Base-by-base conservation (phyloP, 2,888 invertebrate genomes). In the Eilema caniola region DNA sequence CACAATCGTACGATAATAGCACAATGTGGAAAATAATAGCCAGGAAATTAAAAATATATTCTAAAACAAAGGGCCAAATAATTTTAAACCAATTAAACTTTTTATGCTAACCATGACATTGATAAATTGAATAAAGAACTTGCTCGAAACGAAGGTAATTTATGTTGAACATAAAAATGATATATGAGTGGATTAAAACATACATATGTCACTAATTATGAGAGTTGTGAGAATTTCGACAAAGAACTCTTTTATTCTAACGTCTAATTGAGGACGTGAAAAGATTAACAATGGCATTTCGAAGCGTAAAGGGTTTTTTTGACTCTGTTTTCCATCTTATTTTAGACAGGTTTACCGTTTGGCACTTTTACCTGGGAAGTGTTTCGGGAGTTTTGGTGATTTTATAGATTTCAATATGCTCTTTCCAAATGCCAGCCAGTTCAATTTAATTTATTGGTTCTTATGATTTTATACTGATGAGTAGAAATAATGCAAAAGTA, bases 231-330 rank as follows among this genome's bases (percentile, higher is more conserved):
- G 69, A 69, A 68, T 69, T 69, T 70, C 25, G 41, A 74, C 70
- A 71, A 68, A 61, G 68, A 70, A 67, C 23, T 70, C 71, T 64
- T 78, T 74, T 72, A 65, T 74, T 71, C 67, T 31, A 3, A 60
- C 37, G 31, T 67, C 77, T 67, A 79, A 80, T 82, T 81, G 78
- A 65, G 75, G 71, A 79, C 68, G 83, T 74, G 74, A 73, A 81
- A 72, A 71, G 81, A 82, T 77, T 78, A 68, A 81, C 47, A 62
- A 67, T 66, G 10, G 10, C 24, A 28, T 64, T 63, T 65, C 67
- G 69, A 62, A 72, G 65, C 63, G 60, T 69, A 73, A 70, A 62
- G 8, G n/a, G 53, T 1, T 53, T n/a, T 20, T 53, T 53, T 20
- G 20, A n/a, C n/a, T 53, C 53, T 53, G n/a, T 53, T 53, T 53